These are phyloP conservation scores for Ctenodactylus gundi DNA, from an alignment of 2,113 vertebrate species.

Conservation along the genomic window DNA sequence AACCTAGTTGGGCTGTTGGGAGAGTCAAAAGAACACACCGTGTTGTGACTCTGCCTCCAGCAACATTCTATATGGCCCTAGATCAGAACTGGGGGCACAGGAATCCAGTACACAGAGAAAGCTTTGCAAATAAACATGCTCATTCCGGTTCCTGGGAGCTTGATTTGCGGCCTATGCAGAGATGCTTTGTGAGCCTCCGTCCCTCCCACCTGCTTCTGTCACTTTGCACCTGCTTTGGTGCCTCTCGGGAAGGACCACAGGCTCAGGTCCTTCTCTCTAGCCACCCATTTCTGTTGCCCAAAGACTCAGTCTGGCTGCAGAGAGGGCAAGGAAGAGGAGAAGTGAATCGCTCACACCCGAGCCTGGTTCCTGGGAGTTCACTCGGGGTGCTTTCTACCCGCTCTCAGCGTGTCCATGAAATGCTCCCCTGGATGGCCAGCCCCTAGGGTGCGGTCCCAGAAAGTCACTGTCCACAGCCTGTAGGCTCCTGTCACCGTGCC, in stretches of 20 bases:
- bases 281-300: background rate
- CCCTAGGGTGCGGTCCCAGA: rapidly evolving
- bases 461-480: background rate
- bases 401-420: rapidly evolving
- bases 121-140: background rate
- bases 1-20: no score
- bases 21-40: background rate
- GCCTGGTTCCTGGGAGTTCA: background rate
- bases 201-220: no score
- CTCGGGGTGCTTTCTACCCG: no score
- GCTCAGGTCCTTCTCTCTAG: background rate
- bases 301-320: background rate
- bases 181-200: no score
- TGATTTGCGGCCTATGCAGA: background rate
- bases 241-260: no score
- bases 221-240: no score
- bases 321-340: background rate
- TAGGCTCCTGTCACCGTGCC: background rate
- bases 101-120: background rate
- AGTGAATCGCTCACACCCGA: background rate
- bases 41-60: background rate
- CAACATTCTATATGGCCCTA: background rate
- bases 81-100: rapidly evolving
- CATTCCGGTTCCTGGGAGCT: background rate
- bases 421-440: background rate